These are phyloP conservation scores for Mastacembelus armatus DNA, from an alignment of 2,797 vertebrate species.

Conservation along the genomic window DNA sequence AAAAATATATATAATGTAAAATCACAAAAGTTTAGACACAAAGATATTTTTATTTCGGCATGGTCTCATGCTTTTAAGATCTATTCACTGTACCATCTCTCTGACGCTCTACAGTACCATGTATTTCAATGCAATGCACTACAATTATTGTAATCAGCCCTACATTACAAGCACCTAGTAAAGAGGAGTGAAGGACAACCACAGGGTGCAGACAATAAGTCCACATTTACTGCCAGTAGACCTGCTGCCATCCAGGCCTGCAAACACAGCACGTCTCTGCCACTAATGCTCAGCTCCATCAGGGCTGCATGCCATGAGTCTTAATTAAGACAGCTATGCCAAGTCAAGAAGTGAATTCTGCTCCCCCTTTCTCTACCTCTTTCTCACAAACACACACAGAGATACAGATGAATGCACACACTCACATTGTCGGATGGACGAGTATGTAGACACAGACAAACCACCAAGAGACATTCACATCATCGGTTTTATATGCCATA, in stretches of 20 bases:
- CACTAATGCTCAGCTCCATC: constrained; percentile 56
- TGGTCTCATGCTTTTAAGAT: not conserved
- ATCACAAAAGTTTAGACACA: too few relatives aligned
- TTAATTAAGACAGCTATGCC: constrained; percentile 72
- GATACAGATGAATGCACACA: constrained; percentile 31
- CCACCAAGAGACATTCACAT: constrained; percentile 55
- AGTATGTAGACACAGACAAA: constrained; percentile 37
- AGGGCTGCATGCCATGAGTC: constrained; percentile 65
- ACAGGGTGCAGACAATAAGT: constrained; percentile 55
- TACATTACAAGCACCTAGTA: constrained; percentile 38
- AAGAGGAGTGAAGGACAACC: constrained; percentile 54
- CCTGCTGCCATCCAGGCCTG: constrained; percentile 53
- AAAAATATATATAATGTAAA: too few relatives aligned
- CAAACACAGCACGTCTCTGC: constrained; percentile 63
- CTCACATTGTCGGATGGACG: constrained; percentile 34
- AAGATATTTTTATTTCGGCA: too few relatives aligned
- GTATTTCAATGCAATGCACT: constrained; percentile 34
- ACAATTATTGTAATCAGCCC: constrained; percentile 60
- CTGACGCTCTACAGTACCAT: not conserved
- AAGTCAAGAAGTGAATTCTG: constrained; percentile 70
- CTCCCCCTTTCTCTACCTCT: not conserved
- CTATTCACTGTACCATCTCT: not conserved
- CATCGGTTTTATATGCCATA: constrained; percentile 67
- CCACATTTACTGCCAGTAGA: constrained; percentile 54
- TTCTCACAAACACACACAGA: constrained; percentile 8